Conservation (phyloP, 2,113 vertebrate genomes). For the Reinhardtius hippoglossoides region DNA sequence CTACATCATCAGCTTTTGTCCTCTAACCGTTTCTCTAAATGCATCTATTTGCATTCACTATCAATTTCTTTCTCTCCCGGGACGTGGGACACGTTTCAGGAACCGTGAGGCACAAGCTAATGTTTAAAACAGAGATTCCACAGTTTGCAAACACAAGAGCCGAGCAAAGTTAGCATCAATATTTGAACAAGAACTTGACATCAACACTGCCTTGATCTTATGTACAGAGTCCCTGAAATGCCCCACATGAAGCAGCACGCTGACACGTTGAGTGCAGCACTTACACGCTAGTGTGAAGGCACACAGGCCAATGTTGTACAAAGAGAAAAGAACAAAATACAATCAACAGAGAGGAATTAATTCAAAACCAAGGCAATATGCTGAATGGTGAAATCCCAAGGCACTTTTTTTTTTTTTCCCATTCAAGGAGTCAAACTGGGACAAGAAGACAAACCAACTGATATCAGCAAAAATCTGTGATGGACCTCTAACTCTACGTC, state of each 20-base stretch:
- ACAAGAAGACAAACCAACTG: slow-evolving; percentile 45
- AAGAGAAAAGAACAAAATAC: slow-evolving; percentile 25
- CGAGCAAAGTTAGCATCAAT: slow-evolving; percentile 60
- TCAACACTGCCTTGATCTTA: slow-evolving; percentile 54
- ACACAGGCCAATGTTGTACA: slow-evolving; percentile 29
- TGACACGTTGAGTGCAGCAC: slow-evolving; percentile 34
- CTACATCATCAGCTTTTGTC: slow-evolving; percentile 62
- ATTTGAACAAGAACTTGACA: slow-evolving; percentile 69
- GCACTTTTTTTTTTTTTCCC: slow-evolving; percentile 13
- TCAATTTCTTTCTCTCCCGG: slow-evolving; percentile 31
- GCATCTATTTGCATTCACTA: slow-evolving; percentile 56
- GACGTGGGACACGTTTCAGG: slow-evolving; percentile 31
- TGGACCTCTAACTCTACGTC: slow-evolving; percentile 82
- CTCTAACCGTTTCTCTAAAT: slow-evolving; percentile 53
- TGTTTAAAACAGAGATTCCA: slow-evolving; percentile 51
- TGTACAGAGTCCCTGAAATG: slow-evolving; percentile 40
- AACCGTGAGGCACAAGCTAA: slow-evolving; percentile 38
- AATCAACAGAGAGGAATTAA: slow-evolving; percentile 8
- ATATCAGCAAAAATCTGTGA: slow-evolving; percentile 74
- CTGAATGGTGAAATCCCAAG: slow-evolving; percentile 37
- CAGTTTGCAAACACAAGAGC: slow-evolving; percentile 51
- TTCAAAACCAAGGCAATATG: slow-evolving; percentile 29
- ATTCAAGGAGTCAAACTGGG: slow-evolving; percentile 41
- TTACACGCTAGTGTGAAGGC: slow-evolving; percentile 16
- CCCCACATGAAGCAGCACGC: slow-evolving; percentile 43